A percentile compares a stretch with the other conserved stretches of the same genome.
These are phyloP conservation scores for Phoebastria nigripes DNA, from an alignment of 2,797 vertebrate species.

Conservation along the genomic window DNA sequence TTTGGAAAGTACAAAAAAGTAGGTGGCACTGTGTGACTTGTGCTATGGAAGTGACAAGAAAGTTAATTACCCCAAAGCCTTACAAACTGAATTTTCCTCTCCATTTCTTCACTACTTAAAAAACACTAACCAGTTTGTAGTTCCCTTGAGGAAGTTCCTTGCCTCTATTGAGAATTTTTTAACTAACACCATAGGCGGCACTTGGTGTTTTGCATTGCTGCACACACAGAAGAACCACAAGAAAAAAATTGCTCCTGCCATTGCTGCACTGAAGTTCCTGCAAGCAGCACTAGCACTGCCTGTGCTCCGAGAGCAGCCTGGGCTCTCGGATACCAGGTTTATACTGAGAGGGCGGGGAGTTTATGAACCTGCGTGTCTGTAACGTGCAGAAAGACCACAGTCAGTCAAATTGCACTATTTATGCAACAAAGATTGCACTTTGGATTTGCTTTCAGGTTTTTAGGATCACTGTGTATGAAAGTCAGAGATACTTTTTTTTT, in stretches of 20 bases:
- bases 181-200: not conserved
- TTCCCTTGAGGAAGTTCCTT: not conserved
- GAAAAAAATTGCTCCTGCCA: not conserved
- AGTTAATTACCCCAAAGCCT: not conserved
- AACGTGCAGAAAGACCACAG: fast-evolving
- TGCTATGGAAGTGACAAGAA: not conserved
- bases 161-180: not conserved
- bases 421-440: not conserved
- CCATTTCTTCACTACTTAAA: not conserved
- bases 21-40: not conserved
- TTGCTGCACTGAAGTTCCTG: not conserved
- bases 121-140: not conserved
- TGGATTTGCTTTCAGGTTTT: not conserved
- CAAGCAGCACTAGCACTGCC: not conserved
- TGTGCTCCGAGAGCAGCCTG: fast-evolving
- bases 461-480: not conserved
- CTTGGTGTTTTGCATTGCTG: not conserved
- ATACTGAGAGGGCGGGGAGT: not conserved
- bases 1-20: not conserved
- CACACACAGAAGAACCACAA: too few relatives aligned
- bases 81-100: not conserved
- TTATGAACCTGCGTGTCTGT: fast-evolving
- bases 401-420: too few relatives aligned
- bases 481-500: too few relatives aligned
- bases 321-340: fast-evolving